Percentiles rank a stretch among this genome's conserved stretches.
Conservation (phyloP, 30 jellyfish, hydroid and myxozoan genomes). For the Mastigias papua region DNA sequence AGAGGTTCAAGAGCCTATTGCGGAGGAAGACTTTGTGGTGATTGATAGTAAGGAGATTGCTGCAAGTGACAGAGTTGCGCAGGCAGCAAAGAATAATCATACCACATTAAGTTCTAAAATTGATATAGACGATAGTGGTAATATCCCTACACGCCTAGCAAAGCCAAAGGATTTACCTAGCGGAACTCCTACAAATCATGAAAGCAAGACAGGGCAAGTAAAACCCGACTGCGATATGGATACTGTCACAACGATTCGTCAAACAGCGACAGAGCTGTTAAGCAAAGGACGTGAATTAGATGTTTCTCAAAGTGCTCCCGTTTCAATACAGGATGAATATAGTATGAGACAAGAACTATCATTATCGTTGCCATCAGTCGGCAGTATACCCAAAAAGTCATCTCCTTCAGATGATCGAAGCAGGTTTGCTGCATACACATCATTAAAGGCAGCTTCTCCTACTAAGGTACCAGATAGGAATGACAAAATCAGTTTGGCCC, state of each 20-base stretch:
- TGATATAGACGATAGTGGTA: neutral
- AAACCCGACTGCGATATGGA: neutral
- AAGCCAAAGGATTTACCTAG: neutral
- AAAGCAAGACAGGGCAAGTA: neutral
- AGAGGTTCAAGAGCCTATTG: slow-evolving; percentile 50
- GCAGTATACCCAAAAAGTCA: neutral
- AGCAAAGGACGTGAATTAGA: neutral
- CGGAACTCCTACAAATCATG: neutral
- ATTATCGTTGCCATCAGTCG: neutral
- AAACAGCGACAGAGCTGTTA: neutral
- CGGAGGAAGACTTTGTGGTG: slow-evolving; percentile 71
- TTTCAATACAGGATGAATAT: neutral
- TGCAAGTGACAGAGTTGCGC: neutral
- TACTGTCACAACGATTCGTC: neutral
- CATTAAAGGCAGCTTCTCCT: neutral
- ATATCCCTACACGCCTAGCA: neutral
- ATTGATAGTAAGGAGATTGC: slow-evolving; percentile 26
- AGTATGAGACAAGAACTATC: slow-evolving; percentile 8
- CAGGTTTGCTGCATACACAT: neutral
- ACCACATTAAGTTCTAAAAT: neutral
- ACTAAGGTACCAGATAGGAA: neutral
- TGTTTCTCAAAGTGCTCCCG: neutral
- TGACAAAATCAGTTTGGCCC: neutral
- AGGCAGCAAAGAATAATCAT: neutral
- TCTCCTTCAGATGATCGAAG: slow-evolving; percentile 10